These are phyloP conservation scores for Acrocephalus kingi DNA, from an alignment of 2,113 vertebrate genomes.

Conservation along the genomic window DNA sequence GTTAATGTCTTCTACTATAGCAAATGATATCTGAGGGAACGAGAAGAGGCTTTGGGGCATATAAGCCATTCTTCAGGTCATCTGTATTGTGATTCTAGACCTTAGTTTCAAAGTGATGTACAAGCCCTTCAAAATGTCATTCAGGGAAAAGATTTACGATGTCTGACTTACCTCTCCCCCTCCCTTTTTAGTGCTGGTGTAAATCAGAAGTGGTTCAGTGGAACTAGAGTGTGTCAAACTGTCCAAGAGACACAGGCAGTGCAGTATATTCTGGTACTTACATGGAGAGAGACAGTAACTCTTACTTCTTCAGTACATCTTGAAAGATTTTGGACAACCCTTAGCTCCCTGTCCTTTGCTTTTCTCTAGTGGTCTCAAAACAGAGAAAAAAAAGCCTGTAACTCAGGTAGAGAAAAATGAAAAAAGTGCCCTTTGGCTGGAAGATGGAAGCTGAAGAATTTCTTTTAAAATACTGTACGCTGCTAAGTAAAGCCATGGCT, in stretches of 20 bases:
- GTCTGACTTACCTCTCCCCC: background rate
- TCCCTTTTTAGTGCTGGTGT: background rate
- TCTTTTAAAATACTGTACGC: background rate
- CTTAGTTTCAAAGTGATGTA: slow-evolving; percentile 10
- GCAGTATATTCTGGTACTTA: background rate
- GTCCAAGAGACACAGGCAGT: background rate
- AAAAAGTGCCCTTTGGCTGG: background rate
- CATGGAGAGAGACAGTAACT: background rate
- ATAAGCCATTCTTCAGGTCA: slow-evolving; percentile 2
- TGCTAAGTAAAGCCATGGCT: background rate
- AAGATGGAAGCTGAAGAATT: background rate
- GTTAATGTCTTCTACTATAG: background rate
- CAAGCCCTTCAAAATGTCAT: background rate
- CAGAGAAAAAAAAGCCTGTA: background rate
- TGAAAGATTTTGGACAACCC: background rate
- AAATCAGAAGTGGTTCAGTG: slow-evolving; percentile 34
- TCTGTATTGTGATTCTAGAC: background rate
- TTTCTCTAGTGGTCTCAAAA: background rate
- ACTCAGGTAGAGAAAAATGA: background rate
- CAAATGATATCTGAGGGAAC: background rate
- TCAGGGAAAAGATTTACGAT: background rate
- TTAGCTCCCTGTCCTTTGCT: background rate
- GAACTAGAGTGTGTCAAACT: background rate
- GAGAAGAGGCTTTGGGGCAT: slow-evolving; percentile 10
- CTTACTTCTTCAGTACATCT: background rate